These are phyloP conservation scores for Samia ricini DNA, from an alignment of 1,140 invertebrate genomes.

Conservation along the genomic window DNA sequence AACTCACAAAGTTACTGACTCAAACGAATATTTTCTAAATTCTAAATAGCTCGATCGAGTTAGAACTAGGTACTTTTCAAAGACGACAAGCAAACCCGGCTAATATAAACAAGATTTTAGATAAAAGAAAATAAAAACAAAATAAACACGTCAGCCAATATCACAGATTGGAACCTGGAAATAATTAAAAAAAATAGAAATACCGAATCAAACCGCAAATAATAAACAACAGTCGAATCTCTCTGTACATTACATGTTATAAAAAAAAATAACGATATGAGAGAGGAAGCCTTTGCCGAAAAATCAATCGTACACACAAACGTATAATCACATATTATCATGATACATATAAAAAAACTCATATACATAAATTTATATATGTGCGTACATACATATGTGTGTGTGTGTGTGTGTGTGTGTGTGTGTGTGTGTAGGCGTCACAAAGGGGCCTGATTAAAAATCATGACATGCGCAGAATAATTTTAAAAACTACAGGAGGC, in stretches of 20 bases:
- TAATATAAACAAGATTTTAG: no score
- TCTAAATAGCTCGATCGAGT: no score
- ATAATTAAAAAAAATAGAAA: background rate
- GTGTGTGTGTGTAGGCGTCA: constrained; percentile 2
- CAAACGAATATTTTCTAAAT: no score
- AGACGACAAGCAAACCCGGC: no score
- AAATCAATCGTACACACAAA: constrained; percentile 1
- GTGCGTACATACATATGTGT: background rate
- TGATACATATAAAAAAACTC: constrained; percentile 1
- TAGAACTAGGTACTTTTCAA: no score
- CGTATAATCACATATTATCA: background rate
- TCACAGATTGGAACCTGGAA: background rate
- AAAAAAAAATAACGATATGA: background rate
- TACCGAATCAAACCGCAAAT: background rate
- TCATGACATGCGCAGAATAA: constrained; percentile 33
- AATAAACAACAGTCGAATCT: no score
- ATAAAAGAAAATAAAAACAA: no score
- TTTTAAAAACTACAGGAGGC: constrained; percentile 36
- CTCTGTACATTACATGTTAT: no score
- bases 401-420: background rate
- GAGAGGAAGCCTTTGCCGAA: background rate
- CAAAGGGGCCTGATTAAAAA: constrained; percentile 8
- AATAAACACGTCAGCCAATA: no score
- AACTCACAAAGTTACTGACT: no score
- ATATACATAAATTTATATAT: background rate